These are phyloP conservation scores for Panagrolaimus sp. DNA, from an alignment of 1,140 invertebrate genomes.

Conservation along the genomic window DNA sequence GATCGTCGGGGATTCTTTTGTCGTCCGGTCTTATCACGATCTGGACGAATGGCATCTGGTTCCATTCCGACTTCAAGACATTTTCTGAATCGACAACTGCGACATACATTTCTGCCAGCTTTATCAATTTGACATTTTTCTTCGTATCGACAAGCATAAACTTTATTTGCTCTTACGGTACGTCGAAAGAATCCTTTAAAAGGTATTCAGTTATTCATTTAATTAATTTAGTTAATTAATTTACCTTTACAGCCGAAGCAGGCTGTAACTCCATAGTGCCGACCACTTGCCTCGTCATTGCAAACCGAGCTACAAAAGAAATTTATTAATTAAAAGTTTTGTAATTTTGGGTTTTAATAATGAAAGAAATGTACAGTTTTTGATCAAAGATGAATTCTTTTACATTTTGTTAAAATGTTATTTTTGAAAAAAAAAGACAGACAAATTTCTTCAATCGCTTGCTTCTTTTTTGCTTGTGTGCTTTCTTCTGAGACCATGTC, in stretches of 20 bases:
- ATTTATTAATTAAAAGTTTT: background rate
- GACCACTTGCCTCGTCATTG: constrained; percentile 62
- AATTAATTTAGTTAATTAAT: background rate
- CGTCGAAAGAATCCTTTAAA: constrained; percentile 59
- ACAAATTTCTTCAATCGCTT: background rate
- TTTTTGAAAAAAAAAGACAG: background rate
- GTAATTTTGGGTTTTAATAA: background rate
- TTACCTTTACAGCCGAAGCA: constrained; percentile 64
- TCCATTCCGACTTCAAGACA: constrained; percentile 66
- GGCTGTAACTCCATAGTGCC: constrained; percentile 64
- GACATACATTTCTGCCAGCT: constrained; percentile 64
- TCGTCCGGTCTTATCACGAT: constrained; percentile 56
- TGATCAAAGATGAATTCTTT: background rate
- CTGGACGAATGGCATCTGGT: constrained; percentile 60
- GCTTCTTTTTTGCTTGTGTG: too few species aligned
- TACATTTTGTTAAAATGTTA: background rate
- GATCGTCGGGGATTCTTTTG: constrained; percentile 55
- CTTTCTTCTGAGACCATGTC: background rate
- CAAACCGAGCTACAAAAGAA: constrained; percentile 61
- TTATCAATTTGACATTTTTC: constrained; percentile 58
- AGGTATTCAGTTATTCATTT: background rate
- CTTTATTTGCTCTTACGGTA: constrained; percentile 55
- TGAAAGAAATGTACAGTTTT: background rate
- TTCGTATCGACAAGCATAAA: constrained; percentile 55
- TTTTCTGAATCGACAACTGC: constrained; percentile 64